phyloP scores from a whole-genome alignment of 2,797 vertebrate genomes.

The Poecilia wingei region DNA sequence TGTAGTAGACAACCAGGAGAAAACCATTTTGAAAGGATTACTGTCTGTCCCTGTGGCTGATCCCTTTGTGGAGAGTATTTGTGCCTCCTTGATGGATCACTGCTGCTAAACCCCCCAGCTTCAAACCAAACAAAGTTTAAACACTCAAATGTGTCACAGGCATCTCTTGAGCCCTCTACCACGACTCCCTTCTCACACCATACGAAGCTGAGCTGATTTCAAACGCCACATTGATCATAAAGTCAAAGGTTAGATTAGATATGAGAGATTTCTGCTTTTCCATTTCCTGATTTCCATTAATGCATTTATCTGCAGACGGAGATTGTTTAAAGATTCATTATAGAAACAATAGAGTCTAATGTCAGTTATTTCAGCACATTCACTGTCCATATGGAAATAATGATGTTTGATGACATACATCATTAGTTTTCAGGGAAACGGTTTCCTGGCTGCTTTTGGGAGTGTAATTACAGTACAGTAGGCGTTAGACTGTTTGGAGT shows the following conservation, averaged over 20 bases:
- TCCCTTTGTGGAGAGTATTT: constrained; percentile 14
- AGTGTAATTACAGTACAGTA: neutral
- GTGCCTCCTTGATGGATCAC: constrained; percentile 14
- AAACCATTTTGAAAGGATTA: constrained; percentile 48
- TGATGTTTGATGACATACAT: neutral
- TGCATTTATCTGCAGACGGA: neutral
- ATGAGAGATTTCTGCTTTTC: neutral
- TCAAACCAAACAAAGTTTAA: constrained; percentile 10
- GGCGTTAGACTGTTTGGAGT: neutral
- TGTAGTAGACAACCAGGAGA: constrained; percentile 12
- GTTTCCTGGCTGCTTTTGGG: neutral
- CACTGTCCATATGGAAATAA: neutral
- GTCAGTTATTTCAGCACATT: neutral
- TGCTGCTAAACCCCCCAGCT: constrained; percentile 25
- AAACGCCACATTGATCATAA: neutral
- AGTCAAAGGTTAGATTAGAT: neutral
- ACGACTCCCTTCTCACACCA: neutral
- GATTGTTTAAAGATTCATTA: constrained; percentile 1
- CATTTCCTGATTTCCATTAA: constrained; percentile 1
- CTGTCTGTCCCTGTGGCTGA: constrained; percentile 22
- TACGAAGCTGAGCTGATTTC: neutral
- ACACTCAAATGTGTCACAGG: constrained; percentile 5
- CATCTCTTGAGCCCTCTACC: neutral
- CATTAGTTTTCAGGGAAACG: neutral
- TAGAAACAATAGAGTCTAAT: constrained; percentile 11